Base-by-base conservation (phyloP, 2,888 invertebrate species). In the Trichogramma dendrolimi region DNA sequence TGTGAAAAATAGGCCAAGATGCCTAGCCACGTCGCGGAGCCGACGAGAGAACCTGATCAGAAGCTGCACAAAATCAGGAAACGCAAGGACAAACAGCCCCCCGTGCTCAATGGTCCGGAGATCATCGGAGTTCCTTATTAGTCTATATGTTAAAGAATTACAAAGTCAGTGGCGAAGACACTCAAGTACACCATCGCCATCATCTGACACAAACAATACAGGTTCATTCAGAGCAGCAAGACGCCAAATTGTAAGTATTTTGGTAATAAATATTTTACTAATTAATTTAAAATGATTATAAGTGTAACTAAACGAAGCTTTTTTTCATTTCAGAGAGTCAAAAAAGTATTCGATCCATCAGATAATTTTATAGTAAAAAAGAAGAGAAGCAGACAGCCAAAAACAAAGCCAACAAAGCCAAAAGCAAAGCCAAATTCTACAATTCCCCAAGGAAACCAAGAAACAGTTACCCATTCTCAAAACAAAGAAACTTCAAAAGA, bases 311-410 rank as follows among this genome's bases (percentile, higher is more conserved):
- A 27, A 27, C 2, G 3, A 27, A 27, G 3, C 27, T n/a, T 27
- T 27, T 27, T 27, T 27, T 27, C 27, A 27, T 27, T 27, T 27
- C 72, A 85, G 86, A 87, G 90, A 82, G 91, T 91, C 0, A 91
- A 90, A 74, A 89, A 89, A 75, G 91, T 92, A 0, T 92, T 92
- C 74, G 92, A 92, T 79, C 92, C 92, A 4, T 92, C 92, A 0
- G 91, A 92, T 71, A 89, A 88, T 68, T 89, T 91, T 78, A 80
- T 90, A 46, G 90, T 91, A 7, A 84, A 83, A 69, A 85, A 86
- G 73, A 88, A 88, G 78, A 81, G 89, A 63, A 88, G 89, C 1
- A 82, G 88, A 54, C 87, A 87, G 8, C 81, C 85, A 27, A 27
- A 27, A 27, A 27, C 27, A 27, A 27, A 2, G 27, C 2, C 27